Percentiles rank a stretch among this genome's conserved stretches.
Evolutionary conservation across 1,140 invertebrate genomes (phyloP).

Genomic region (Nebria ingens): DNA sequence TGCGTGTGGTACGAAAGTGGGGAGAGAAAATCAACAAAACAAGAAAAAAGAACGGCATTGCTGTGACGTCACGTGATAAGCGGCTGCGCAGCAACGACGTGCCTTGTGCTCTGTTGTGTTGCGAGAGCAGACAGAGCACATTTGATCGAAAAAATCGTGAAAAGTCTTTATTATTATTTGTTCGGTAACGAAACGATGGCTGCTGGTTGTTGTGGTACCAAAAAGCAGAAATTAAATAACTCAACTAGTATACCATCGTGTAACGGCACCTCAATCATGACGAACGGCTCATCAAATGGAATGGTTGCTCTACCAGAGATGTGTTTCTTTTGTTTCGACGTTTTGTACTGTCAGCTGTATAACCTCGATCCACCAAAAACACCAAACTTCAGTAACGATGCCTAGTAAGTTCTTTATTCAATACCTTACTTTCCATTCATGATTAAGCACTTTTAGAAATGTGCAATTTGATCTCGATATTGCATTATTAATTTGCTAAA

Average conservation of each 20-base stretch:
- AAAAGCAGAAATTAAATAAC: slow-evolving; percentile 80
- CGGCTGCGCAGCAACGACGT: neutral
- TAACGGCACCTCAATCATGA: slow-evolving; percentile 36
- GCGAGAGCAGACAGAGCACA: neutral
- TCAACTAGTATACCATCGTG: slow-evolving; percentile 39
- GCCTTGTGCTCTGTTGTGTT: slow-evolving; percentile 8
- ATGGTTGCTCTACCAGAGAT: slow-evolving; percentile 84
- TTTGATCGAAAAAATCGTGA: neutral
- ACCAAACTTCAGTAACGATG: slow-evolving; percentile 86
- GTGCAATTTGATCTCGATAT: no score
- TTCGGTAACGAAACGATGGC: slow-evolving; percentile 48
- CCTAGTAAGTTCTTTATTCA: slow-evolving; percentile 71
- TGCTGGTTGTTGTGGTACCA: slow-evolving; percentile 77
- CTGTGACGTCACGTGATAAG: neutral
- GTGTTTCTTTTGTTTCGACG: slow-evolving; percentile 98
- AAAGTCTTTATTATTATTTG: no score
- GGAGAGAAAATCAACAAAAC: neutral
- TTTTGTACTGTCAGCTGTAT: slow-evolving; percentile 87
- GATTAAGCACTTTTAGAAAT: no score
- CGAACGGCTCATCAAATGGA: slow-evolving; percentile 36
- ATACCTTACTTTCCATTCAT: slow-evolving; percentile 40
- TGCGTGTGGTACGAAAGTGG: neutral
- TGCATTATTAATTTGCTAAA: no score
- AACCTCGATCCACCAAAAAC: slow-evolving; percentile 81
- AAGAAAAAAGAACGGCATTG: slow-evolving; percentile 1